Evolutionary conservation across 2,113 vertebrate genomes (phyloP).

Genomic region (Tachycineta bicolor): DNA sequence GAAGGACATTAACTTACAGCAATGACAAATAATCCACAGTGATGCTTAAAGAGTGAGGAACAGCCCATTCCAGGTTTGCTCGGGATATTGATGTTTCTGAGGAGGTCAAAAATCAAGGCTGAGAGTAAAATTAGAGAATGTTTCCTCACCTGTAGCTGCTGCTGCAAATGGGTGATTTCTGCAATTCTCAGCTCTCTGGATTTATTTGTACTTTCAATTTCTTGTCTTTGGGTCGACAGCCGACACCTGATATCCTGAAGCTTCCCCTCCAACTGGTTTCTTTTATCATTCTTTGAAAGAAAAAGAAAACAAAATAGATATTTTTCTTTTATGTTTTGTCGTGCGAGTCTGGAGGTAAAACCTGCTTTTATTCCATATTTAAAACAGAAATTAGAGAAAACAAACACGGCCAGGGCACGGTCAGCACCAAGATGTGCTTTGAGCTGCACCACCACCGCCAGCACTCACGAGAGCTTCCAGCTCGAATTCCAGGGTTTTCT

Average conservation of each 20-base stretch:
- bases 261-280: constrained; percentile 93
- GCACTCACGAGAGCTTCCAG: constrained; percentile 90
- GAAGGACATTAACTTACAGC: neutral
- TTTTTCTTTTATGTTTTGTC: neutral
- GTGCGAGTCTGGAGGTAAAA: neutral
- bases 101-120: neutral
- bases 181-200: constrained; percentile 92
- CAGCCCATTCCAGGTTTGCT: neutral
- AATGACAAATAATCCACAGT: neutral
- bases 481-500: constrained; percentile 97
- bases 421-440: neutral
- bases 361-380: neutral
- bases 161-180: constrained; percentile 94
- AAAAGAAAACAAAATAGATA: neutral
- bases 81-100: neutral
- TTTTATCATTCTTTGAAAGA: constrained; percentile 90
- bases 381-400: neutral
- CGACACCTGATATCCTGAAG: constrained; percentile 94
- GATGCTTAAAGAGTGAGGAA: neutral
- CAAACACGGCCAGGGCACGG: neutral
- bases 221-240: constrained; percentile 88
- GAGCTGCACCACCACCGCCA: neutral
- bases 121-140: neutral
- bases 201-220: constrained; percentile 96
- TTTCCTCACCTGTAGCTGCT: constrained; percentile 89